Base-by-base conservation (phyloP, 2,888 invertebrate genomes). In the Orthosia gothica region DNA sequence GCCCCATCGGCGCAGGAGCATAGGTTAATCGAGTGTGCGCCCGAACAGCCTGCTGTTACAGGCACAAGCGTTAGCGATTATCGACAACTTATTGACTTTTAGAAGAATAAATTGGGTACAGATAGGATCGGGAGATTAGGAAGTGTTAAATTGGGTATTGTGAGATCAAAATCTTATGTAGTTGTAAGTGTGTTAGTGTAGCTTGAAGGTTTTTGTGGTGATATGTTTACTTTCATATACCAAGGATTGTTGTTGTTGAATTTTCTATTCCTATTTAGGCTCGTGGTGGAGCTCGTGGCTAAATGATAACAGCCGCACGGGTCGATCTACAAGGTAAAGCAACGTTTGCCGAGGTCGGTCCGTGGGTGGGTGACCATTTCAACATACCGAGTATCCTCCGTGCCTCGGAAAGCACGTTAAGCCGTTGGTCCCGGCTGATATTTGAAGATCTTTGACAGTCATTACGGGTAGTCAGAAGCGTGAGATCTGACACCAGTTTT, bases 21-120 rank as follows among this genome's bases (percentile, higher is more conserved):
- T 89, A 93, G 94, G 94, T 94, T 95, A 95, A 94, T 94, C 92
- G 93, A 94, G 90, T 92, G 91, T 85, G 89, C 90, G 89, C 89
- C 89, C 85, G 87, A 81, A 75, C 82, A 83, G 66, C 70, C 69
- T 55, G 58, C 82, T 81, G 83, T 79, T 84, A 83, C 73, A 83
- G 83, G 64, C 76, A 88, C 71, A 86, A 66, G 87, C 84, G 88
- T 87, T 86, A 88, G 88, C 87, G 88, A 81, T 82, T 67, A 76
- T 76, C 74, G 47, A 76, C 76, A 72, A 80, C 72, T 64, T 76
- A 72, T 80, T 68, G 58, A 61, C 70, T 68, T 70, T 76, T 74
- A 70, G 32, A 45, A 52, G 40, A 70, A 76, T 76, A 76, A 75
- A 88, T 88, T 69, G 77, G 47, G 26, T 63, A 59, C 45, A 62